Conservation (phyloP, 2,888 invertebrate genomes). For the Tetranychus piercei region DNA sequence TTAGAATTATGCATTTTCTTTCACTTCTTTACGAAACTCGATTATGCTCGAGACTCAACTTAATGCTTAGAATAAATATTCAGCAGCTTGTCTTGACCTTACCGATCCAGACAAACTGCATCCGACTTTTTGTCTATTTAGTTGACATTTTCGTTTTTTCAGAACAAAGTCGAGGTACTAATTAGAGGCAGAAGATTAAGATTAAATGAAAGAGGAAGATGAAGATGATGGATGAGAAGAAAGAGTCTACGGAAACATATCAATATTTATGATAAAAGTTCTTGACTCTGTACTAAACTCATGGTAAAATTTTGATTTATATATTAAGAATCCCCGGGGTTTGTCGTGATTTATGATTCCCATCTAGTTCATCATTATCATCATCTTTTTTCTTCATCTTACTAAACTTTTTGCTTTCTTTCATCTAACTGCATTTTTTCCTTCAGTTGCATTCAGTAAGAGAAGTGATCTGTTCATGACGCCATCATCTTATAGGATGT, state of each 20-base stretch:
- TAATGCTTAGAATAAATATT: no score
- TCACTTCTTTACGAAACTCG: no score
- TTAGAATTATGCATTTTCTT: no score
- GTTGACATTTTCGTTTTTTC: no score
- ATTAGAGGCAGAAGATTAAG: not conserved
- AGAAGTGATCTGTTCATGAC: not conserved
- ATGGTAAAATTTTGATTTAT: not conserved
- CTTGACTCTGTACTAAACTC: not conserved
- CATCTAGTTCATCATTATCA: not conserved
- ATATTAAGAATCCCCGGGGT: not conserved
- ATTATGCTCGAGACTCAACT: no score
- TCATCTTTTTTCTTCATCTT: not conserved
- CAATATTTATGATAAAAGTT: not conserved
- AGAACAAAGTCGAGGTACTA: no score
- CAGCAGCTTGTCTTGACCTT: no score
- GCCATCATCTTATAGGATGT: not conserved
- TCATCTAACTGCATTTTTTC: not conserved
- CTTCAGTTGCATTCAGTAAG: not conserved
- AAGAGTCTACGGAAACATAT: not conserved
- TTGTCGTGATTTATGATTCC: not conserved
- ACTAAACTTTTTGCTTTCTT: not conserved
- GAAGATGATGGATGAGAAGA: not conserved
- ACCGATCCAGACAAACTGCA: no score
- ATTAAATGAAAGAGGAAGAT: not conserved
- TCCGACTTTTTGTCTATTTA: no score